phyloP scores from a whole-genome alignment of 2,888 invertebrate species.

The Alitta virens region DNA sequence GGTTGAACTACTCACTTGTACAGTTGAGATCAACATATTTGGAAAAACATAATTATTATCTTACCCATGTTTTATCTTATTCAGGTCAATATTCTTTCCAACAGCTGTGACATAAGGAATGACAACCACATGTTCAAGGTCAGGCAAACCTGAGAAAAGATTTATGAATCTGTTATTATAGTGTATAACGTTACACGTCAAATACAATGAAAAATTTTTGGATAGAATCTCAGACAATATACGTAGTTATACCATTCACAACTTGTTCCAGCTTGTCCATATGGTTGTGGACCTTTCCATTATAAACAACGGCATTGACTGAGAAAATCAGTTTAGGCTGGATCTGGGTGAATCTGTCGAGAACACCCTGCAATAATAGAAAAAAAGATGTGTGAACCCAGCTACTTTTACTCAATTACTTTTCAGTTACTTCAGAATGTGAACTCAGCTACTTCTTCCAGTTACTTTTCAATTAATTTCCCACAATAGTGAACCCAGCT shows the following conservation, averaged over 20 bases:
- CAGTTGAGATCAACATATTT: no score
- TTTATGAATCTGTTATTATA: no score
- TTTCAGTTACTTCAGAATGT: no score
- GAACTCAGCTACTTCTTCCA: no score
- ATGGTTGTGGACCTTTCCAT: constrained; percentile 60
- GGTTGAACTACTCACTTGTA: no score
- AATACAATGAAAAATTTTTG: no score
- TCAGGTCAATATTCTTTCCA: constrained; percentile 36
- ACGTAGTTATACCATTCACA: constrained; percentile 43
- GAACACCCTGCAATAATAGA: constrained; percentile 56
- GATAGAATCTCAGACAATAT: no score
- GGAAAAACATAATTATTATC: background rate
- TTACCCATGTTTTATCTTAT: constrained; percentile 43
- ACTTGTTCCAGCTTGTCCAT: constrained; percentile 60
- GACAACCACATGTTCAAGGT: constrained; percentile 50
- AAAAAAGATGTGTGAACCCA: no score
- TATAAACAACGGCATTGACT: constrained; percentile 62
- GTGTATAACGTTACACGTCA: no score
- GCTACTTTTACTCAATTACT: no score
- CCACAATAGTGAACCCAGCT: no score
- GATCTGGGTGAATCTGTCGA: constrained; percentile 60
- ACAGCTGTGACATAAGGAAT: constrained; percentile 46
- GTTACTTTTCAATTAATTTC: no score
- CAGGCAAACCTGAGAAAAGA: constrained; percentile 44
- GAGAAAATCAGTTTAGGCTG: constrained; percentile 62